Base-by-base conservation (phyloP, 2,113 vertebrate species). In the Anas platyrhynchos region DNA sequence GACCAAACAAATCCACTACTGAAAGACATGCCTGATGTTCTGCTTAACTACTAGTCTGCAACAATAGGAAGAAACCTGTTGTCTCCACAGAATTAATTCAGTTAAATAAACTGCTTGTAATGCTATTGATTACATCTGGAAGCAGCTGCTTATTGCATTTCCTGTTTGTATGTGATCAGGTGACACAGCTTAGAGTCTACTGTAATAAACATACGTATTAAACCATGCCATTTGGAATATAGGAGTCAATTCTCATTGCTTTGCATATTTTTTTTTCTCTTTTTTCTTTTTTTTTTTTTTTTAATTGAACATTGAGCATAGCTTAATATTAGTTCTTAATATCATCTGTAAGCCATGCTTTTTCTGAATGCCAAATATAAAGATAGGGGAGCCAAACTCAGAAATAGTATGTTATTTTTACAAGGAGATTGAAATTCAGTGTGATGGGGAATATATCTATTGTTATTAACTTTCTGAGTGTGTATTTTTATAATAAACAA, bases 1-100 rank as follows among this genome's bases (percentile, higher is more conserved):
- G 98, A 98, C 97, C 97, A 98, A 98, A 97, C 97, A 97, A 97
- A 76, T 66, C 93, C 94, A 96, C 95, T 97, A 93, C 92, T 94
- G 94, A 95, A 95, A 97, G 96, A 96, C 93, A 79, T 87, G 81
- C 83, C 94, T 86, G 78, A 96, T 7, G 83, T 95, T 97, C 85
- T 95, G 97, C 86, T 97, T 97, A 92, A 92, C 86, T 95, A 88
- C 75, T 91, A 96, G 84, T 65, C 92, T 83, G 34, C 80, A 97
- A 97, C 79, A 97, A 96, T 96, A 95, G 88, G 94, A 96, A 93
- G 94, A 97, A 97, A 97, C 91, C 89, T 94, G 93, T 94, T 98
- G 97, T 96, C 95, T 97, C 88, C 88, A 76, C 63, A 94, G 89
- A 94, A 89, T 93, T 93, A 95, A 68, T 74, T 62, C 73, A 92